phyloP scores from a whole-genome alignment of 2,888 invertebrate species.

The Eledona agricola region DNA sequence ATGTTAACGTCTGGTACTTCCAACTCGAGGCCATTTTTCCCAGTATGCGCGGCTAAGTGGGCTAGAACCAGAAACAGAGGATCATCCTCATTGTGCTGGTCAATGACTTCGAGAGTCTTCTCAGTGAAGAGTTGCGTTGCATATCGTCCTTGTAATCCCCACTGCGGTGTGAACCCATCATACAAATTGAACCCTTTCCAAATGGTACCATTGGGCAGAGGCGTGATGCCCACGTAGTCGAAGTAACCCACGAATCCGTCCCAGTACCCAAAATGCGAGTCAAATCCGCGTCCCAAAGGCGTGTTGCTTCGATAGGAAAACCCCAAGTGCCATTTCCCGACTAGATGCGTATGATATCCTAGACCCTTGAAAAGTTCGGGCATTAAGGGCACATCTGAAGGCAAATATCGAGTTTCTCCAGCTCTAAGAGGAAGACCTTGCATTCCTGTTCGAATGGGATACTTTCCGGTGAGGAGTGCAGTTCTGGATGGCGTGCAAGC shows the following conservation, averaged over 20 bases:
- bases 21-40: constrained; percentile 68
- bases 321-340: constrained; percentile 90
- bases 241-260: constrained; percentile 84
- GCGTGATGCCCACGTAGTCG: constrained; percentile 52
- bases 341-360: constrained; percentile 78
- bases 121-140: constrained; percentile 76
- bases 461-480: constrained; percentile 84
- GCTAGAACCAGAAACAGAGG: constrained; percentile 83
- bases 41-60: constrained; percentile 72
- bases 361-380: constrained; percentile 70
- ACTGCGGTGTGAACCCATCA: constrained; percentile 60
- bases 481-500: constrained; percentile 88
- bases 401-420: constrained; percentile 76
- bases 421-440: constrained; percentile 74
- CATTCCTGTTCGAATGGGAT: constrained; percentile 84
- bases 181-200: constrained; percentile 63
- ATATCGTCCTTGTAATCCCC: constrained; percentile 67
- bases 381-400: constrained; percentile 64
- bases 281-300: constrained; percentile 79
- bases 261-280: constrained; percentile 85
- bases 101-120: constrained; percentile 72
- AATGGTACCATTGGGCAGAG: constrained; percentile 28
- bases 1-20: constrained; percentile 72
- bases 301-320: constrained; percentile 73
- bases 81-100: constrained; percentile 64